A percentile compares a stretch with the other conserved stretches of the same genome.
Evolutionary conservation across 1,140 invertebrate genomes (phyloP).

Genomic region (Andricus grossulariae): DNA sequence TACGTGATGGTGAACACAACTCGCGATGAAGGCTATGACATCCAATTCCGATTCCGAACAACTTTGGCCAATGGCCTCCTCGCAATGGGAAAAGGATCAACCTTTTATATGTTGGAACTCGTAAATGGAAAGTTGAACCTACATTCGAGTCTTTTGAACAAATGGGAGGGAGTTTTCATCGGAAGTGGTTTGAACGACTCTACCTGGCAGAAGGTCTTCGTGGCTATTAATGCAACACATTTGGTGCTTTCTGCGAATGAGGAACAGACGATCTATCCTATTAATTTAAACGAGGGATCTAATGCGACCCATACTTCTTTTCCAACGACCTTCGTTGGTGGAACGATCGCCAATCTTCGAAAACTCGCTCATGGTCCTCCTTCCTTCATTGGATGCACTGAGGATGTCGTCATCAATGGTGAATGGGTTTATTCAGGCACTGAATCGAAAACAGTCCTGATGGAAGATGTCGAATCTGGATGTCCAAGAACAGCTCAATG

Average conservation of each 20-base stretch:
- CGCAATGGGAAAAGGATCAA: slow-evolving; percentile 87
- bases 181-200: slow-evolving; percentile 89
- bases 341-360: slow-evolving; percentile 81
- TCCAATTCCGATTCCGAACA: slow-evolving; percentile 93
- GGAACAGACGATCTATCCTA: slow-evolving; percentile 92
- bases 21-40: slow-evolving; percentile 90
- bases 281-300: slow-evolving; percentile 84
- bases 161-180: slow-evolving; percentile 92
- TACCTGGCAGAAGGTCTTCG: slow-evolving; percentile 91
- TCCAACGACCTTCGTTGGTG: slow-evolving; percentile 87
- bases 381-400: slow-evolving; percentile 91
- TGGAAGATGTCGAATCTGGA: slow-evolving; percentile 80
- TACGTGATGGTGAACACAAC: slow-evolving; percentile 86
- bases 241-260: slow-evolving; percentile 90
- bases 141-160: slow-evolving; percentile 90
- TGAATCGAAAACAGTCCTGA: slow-evolving; percentile 64
- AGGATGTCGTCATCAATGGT: slow-evolving; percentile 91
- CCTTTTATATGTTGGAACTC: slow-evolving; percentile 89
- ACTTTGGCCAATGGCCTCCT: slow-evolving; percentile 91
- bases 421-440: slow-evolving; percentile 78
- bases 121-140: slow-evolving; percentile 88
- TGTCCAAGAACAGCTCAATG: slow-evolving; percentile 90
- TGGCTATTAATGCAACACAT: slow-evolving; percentile 90
- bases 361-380: slow-evolving; percentile 83
- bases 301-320: slow-evolving; percentile 87